Evolutionary conservation across 2,888 invertebrate genomes (phyloP).

Genomic region (Dexiosoma caninum): DNA sequence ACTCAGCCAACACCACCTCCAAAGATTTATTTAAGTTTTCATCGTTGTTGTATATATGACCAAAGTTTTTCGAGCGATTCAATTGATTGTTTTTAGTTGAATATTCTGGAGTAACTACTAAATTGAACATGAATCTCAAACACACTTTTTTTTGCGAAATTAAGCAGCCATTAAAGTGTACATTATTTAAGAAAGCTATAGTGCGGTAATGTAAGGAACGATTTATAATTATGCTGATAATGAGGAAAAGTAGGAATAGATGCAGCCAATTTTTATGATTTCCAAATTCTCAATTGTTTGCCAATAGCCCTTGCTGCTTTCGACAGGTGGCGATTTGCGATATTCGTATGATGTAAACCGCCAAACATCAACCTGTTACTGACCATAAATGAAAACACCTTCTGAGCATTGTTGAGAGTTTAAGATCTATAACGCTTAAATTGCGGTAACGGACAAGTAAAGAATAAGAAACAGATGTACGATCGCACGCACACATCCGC

Average conservation of each 20-base stretch:
- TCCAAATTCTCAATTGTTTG: constrained; percentile 8
- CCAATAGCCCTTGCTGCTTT: constrained; percentile 25
- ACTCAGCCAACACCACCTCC: no score
- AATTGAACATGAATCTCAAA: no score
- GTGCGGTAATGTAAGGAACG: no score
- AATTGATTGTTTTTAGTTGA: no score
- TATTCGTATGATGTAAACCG: constrained; percentile 61
- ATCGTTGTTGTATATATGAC: no score
- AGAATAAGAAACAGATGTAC: constrained; percentile 58
- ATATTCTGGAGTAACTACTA: no score
- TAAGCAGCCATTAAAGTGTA: no score
- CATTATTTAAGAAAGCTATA: no score
- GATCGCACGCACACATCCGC: background rate
- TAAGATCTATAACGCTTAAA: constrained; percentile 40
- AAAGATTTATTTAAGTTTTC: no score
- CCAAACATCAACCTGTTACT: constrained; percentile 34
- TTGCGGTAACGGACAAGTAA: constrained; percentile 47
- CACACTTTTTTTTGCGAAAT: no score
- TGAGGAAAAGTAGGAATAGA: background rate
- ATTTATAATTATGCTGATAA: constrained; percentile 15
- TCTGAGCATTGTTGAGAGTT: constrained; percentile 12
- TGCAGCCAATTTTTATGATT: constrained; percentile 29
- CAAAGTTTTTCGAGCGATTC: no score
- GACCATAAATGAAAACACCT: background rate
- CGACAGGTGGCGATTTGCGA: constrained; percentile 67